Evolutionary conservation across 2,797 vertebrate genomes (phyloP).

Genomic region (Lacerta bilineata): DNA sequence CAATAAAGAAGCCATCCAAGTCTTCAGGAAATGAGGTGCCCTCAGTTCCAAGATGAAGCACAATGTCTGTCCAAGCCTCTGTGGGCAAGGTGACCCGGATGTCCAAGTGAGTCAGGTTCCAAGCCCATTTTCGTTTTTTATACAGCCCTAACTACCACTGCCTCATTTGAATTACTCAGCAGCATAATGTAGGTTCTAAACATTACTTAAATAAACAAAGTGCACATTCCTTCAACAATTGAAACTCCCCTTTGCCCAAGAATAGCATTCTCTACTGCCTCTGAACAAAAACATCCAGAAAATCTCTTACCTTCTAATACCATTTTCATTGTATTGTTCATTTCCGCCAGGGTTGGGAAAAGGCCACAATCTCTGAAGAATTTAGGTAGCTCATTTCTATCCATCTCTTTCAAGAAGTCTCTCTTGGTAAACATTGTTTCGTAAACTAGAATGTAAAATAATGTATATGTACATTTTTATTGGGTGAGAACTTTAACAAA

Average conservation of each 20-base stretch:
- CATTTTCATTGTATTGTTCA: constrained; percentile 39
- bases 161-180: neutral
- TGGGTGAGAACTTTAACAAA: neutral
- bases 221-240: neutral
- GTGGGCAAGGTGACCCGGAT: no score
- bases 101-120: no score
- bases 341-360: constrained; percentile 48
- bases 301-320: constrained; percentile 27
- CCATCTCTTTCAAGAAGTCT: constrained; percentile 52
- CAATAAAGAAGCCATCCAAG: no score
- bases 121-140: no score
- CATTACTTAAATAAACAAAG: neutral
- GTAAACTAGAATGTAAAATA: constrained; percentile 51
- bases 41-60: no score
- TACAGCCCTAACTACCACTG: no score
- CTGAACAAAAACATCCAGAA: neutral
- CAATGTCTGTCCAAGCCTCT: no score
- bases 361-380: constrained; percentile 67
- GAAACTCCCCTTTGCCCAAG: neutral
- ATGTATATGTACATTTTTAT: neutral
- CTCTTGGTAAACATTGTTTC: constrained; percentile 69
- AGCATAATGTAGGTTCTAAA: neutral
- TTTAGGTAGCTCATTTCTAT: constrained; percentile 59
- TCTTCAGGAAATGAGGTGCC: no score
- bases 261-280: neutral